A percentile compares a stretch with the other conserved stretches of the same genome.
These are phyloP conservation scores for Sus scrofa DNA, from an alignment of 2,113 vertebrate species.

Conservation along the genomic window DNA sequence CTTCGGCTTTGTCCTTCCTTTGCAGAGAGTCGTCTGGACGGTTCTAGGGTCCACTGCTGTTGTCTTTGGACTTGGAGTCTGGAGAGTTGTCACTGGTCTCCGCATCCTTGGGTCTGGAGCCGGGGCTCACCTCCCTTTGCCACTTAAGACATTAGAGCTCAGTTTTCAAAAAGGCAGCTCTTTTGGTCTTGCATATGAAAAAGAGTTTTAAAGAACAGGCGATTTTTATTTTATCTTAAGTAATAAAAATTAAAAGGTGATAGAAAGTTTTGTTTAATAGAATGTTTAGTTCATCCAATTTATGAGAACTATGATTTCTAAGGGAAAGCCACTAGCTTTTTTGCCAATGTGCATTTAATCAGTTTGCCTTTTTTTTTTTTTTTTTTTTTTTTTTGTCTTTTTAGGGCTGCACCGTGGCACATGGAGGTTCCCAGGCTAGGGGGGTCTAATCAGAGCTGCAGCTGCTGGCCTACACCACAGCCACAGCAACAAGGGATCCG, in stretches of 20 bases:
- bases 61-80: background rate
- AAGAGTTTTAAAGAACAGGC: background rate
- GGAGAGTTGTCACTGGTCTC: background rate
- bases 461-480: too few species aligned
- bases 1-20: background rate
- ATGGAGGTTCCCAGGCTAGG: too few species aligned
- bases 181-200: background rate
- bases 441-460: too few species aligned
- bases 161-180: background rate
- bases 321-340: background rate
- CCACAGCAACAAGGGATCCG: too few species aligned
- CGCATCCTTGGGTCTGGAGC: fast-evolving
- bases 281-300: background rate
- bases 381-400: background rate
- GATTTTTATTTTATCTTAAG: background rate
- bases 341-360: background rate
- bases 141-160: background rate
- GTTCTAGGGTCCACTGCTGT: fast-evolving
- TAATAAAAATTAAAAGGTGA: background rate
- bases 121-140: fast-evolving
- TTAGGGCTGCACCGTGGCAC: too few species aligned
- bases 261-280: background rate
- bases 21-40: background rate
- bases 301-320: background rate
- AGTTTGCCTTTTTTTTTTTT: background rate